These are phyloP conservation scores for Catharus minimus DNA, from an alignment of 2,113 vertebrate species.

Conservation along the genomic window DNA sequence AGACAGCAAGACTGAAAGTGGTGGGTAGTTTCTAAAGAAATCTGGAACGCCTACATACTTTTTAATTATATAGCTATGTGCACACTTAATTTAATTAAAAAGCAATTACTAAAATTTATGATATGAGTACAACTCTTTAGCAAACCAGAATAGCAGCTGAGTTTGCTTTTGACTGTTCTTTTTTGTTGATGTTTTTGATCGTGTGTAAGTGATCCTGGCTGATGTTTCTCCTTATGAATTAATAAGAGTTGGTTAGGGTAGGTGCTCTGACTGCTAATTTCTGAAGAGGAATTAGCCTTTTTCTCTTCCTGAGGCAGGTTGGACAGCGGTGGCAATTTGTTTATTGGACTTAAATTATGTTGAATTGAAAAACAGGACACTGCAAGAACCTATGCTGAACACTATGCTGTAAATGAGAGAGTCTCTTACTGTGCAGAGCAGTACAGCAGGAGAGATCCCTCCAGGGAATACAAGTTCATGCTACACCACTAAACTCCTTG, in stretches of 20 bases:
- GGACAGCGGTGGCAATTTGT: neutral
- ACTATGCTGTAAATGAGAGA: neutral
- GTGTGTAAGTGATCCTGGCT: neutral
- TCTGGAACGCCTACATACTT: neutral
- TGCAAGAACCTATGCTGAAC: neutral
- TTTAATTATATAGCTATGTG: neutral
- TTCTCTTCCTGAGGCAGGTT: neutral
- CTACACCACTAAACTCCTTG: neutral
- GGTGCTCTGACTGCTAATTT: neutral
- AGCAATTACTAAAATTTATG: neutral
- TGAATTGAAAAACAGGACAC: neutral
- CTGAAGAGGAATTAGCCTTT: neutral
- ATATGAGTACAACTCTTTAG: neutral
- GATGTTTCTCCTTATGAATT: neutral
- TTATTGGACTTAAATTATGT: neutral
- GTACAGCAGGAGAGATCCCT: neutral
- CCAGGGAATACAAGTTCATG: neutral
- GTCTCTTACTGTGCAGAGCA: neutral
- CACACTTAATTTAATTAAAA: slow-evolving; percentile 22
- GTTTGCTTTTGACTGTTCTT: neutral
- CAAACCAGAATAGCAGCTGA: neutral
- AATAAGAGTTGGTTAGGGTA: neutral
- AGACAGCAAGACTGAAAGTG: neutral
- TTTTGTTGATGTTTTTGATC: neutral
- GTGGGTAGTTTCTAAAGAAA: neutral